phyloP scores from a whole-genome alignment of 2,797 vertebrate species.

The Spinus pinus region DNA sequence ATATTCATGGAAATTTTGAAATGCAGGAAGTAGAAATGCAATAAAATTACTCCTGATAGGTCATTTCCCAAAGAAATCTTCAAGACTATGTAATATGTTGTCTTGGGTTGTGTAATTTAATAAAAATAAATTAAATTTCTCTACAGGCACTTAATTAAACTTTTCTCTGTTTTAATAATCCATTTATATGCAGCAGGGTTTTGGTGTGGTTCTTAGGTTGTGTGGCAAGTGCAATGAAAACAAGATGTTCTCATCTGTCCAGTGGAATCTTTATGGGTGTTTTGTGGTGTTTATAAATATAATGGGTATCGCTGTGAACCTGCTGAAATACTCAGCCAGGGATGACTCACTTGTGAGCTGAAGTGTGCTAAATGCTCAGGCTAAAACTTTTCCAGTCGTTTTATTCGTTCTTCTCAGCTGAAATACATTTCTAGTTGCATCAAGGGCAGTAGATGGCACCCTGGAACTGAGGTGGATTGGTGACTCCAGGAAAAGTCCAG shows the following conservation, averaged over 20 bases:
- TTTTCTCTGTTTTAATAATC: conserved; percentile 3
- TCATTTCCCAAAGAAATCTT: conserved; percentile 59
- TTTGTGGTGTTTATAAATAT: background rate
- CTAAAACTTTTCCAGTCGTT: background rate
- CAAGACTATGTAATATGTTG: background rate
- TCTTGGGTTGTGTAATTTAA: conserved; percentile 41
- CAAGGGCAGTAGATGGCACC: background rate
- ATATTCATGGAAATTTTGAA: conserved; percentile 45
- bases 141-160: conserved; percentile 5
- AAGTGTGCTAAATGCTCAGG: background rate
- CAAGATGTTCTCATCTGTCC: conserved; percentile 21
- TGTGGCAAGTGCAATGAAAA: conserved; percentile 15
- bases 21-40: conserved; percentile 55
- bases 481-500: background rate
- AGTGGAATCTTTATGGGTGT: background rate
- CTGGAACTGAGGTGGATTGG: background rate
- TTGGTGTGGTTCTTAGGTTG: conserved; percentile 20
- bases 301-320: background rate
- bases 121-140: conserved; percentile 45
- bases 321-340: background rate
- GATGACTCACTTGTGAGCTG: background rate
- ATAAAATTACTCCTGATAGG: conserved; percentile 53
- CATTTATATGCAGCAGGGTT: conserved; percentile 17
- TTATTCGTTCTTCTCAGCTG: background rate
- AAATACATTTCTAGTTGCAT: accelerated